These are phyloP conservation scores for Hymenopus coronatus DNA, from an alignment of 2,888 invertebrate genomes.

Conservation along the genomic window DNA sequence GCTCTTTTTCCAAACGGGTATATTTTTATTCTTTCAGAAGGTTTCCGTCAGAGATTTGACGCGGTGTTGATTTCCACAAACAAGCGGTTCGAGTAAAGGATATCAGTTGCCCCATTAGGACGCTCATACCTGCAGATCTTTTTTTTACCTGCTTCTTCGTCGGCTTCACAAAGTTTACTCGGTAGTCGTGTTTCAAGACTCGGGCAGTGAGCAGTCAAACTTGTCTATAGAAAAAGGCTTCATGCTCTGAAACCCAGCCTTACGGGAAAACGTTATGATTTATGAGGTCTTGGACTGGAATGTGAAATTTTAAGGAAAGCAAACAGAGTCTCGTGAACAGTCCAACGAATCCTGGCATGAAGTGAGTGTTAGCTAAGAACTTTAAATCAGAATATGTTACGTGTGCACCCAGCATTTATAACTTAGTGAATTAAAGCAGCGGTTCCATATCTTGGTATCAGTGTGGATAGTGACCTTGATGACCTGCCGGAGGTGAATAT, in stretches of 20 bases:
- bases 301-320: neutral
- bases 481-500: neutral
- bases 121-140: neutral
- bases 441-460: neutral
- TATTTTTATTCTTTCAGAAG: neutral
- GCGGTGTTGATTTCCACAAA: neutral
- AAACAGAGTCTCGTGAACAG: neutral
- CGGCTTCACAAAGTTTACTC: neutral
- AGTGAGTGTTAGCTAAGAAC: neutral
- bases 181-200: neutral
- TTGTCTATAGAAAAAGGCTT: neutral
- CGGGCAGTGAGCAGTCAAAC: neutral
- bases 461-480: neutral
- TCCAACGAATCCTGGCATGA: neutral
- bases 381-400: neutral
- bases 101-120: neutral
- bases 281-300: neutral
- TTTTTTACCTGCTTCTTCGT: neutral
- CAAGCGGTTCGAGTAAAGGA: neutral
- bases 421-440: neutral
- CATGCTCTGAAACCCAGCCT: too few relatives aligned
- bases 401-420: neutral
- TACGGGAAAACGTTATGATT: neutral
- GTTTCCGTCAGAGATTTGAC: neutral
- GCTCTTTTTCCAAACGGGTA: too few relatives aligned